phyloP scores from a whole-genome alignment of 2,888 invertebrate genomes.

The Watsonalla binaria region DNA sequence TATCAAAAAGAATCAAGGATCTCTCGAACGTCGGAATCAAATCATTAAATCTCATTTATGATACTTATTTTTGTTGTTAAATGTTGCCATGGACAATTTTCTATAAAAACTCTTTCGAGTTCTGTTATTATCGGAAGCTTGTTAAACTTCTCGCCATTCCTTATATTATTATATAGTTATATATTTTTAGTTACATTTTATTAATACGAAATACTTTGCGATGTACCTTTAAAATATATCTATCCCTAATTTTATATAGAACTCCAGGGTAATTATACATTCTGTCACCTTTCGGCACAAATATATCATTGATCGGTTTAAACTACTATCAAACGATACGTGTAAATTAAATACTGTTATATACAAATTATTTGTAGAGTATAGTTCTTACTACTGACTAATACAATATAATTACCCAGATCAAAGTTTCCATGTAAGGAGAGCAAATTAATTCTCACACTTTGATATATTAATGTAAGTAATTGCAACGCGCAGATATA shows the following conservation, averaged over 20 bases:
- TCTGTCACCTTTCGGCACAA: neutral
- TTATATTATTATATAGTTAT: constrained; percentile 20
- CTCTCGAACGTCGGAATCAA: constrained; percentile 5
- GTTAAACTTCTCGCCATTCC: constrained; percentile 52
- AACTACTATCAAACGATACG: neutral
- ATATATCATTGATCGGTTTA: neutral
- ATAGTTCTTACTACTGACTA: neutral
- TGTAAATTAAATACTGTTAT: too few species aligned
- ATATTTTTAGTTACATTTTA: constrained; percentile 28
- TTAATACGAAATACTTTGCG: neutral
- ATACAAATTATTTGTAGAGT: too few species aligned
- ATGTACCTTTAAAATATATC: neutral
- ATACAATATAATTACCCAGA: neutral
- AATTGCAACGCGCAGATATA: constrained; percentile 5
- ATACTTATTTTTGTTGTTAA: neutral
- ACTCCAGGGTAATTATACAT: neutral
- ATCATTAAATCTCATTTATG: too few species aligned
- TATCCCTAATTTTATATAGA: neutral
- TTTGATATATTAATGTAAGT: neutral
- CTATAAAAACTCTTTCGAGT: too few species aligned
- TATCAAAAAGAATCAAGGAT: neutral
- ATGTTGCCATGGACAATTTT: neutral
- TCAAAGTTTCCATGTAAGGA: neutral
- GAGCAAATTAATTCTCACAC: neutral
- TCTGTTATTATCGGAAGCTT: constrained; percentile 3